Evolutionary conservation across 2,113 vertebrate species (phyloP).

Genomic region (Chrysemys picta): DNA sequence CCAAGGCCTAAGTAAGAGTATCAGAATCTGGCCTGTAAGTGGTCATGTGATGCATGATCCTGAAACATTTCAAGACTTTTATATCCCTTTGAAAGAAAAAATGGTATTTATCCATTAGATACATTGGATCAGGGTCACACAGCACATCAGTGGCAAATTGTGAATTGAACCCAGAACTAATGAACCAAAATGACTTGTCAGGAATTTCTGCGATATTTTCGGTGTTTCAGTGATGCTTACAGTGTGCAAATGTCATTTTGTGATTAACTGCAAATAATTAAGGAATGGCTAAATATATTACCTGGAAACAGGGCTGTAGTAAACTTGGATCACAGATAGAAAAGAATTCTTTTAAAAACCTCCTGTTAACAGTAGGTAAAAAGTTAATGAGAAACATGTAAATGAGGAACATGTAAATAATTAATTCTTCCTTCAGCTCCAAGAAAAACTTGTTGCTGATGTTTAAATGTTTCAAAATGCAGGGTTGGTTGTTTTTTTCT

Average conservation of each 20-base stretch:
- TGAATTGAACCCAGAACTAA: background rate
- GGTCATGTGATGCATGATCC: background rate
- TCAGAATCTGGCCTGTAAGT: background rate
- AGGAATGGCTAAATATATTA: slow-evolving; percentile 45
- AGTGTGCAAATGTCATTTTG: slow-evolving; percentile 54
- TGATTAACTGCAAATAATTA: slow-evolving; percentile 64
- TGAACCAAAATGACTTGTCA: background rate
- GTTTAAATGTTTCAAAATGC: slow-evolving; percentile 42
- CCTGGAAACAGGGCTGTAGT: slow-evolving; percentile 49
- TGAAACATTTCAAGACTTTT: background rate
- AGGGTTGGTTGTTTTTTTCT: slow-evolving; percentile 8
- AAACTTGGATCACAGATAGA: slow-evolving; percentile 63
- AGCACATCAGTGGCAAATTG: background rate
- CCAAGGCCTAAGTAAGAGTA: background rate
- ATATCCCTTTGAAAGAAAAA: background rate
- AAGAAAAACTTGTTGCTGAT: slow-evolving; percentile 49
- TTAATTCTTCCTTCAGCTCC: slow-evolving; percentile 61
- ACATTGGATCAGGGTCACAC: background rate
- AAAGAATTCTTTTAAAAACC: slow-evolving; percentile 57
- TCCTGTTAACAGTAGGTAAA: slow-evolving; percentile 65
- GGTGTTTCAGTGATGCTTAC: slow-evolving; percentile 7
- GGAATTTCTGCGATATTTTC: slow-evolving; percentile 49
- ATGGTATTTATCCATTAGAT: fast-evolving
- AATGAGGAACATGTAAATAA: slow-evolving; percentile 63
- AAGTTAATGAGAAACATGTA: slow-evolving; percentile 69